Evolutionary conservation across 1,140 invertebrate genomes (phyloP).

Genomic region (Pseudomyrmex flavicornis): DNA sequence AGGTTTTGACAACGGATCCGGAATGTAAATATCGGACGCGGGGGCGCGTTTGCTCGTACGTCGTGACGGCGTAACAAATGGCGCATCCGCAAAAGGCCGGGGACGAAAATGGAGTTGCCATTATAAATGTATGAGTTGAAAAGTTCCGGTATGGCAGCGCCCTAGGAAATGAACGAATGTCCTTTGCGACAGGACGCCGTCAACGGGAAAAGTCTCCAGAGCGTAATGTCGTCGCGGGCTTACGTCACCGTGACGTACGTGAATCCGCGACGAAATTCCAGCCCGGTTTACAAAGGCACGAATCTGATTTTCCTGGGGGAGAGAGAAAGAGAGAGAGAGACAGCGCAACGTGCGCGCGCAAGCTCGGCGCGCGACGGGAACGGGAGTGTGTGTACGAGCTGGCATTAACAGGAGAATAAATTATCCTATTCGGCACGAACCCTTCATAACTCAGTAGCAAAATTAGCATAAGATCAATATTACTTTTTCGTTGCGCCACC

Average conservation of each 20-base stretch:
- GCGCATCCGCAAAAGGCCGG: constrained; percentile 25
- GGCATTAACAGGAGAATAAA: constrained; percentile 79
- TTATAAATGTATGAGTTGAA: constrained; percentile 53
- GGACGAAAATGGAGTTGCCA: constrained; percentile 47
- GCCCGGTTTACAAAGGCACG: constrained; percentile 37
- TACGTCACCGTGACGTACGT: constrained; percentile 32
- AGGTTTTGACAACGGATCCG: constrained; percentile 21
- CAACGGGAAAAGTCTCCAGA: constrained; percentile 40
- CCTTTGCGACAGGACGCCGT: constrained; percentile 39
- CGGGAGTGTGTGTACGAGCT: constrained; percentile 65
- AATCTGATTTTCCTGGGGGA: constrained; percentile 68
- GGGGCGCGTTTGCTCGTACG: constrained; percentile 10
- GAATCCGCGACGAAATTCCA: constrained; percentile 57
- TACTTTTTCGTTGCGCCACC: constrained; percentile 75
- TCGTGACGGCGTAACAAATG: constrained; percentile 55
- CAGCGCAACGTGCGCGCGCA: constrained; percentile 25
- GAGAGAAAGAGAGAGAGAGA: neutral
- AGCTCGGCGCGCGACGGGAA: constrained; percentile 15
- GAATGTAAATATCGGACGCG: constrained; percentile 36
- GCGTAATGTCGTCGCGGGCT: constrained; percentile 21
- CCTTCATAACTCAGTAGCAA: constrained; percentile 76
- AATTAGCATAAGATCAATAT: constrained; percentile 81
- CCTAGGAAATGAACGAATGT: constrained; percentile 59
- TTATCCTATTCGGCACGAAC: constrained; percentile 78
- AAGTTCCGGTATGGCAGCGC: constrained; percentile 41